Conservation (phyloP, 2,888 invertebrate genomes). For the Drosophila lacicola region DNA sequence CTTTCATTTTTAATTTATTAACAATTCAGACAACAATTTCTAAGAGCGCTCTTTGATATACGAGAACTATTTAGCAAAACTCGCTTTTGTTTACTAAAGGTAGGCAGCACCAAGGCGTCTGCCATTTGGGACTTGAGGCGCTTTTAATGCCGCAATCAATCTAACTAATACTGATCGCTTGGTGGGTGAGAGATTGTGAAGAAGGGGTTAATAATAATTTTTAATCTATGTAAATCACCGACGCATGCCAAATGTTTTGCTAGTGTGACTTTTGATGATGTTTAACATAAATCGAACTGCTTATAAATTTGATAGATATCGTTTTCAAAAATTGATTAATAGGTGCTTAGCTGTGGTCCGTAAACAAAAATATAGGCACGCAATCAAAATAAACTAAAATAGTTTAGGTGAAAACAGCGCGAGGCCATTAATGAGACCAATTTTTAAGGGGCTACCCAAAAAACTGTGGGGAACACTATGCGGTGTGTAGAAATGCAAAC, state of each 20-base stretch:
- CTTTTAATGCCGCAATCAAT: slow-evolving; percentile 57
- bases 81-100: slow-evolving; percentile 12
- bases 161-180: slow-evolving; percentile 34
- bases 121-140: slow-evolving; percentile 38
- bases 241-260: slow-evolving; percentile 74
- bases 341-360: slow-evolving; percentile 46
- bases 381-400: slow-evolving; percentile 42
- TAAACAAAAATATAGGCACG: slow-evolving; percentile 39
- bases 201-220: slow-evolving; percentile 40
- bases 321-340: slow-evolving; percentile 71
- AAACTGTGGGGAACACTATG: neutral
- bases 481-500: slow-evolving; percentile 58
- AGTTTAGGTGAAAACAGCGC: slow-evolving; percentile 73
- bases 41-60: slow-evolving; percentile 23
- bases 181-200: neutral
- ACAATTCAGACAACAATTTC: slow-evolving; percentile 5
- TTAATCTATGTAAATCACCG: slow-evolving; percentile 68
- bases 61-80: slow-evolving; percentile 32
- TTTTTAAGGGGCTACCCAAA: slow-evolving; percentile 24
- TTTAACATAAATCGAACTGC: slow-evolving; percentile 78
- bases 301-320: slow-evolving; percentile 77
- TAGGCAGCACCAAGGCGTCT: slow-evolving; percentile 23
- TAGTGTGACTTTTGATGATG: slow-evolving; percentile 77
- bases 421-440: slow-evolving; percentile 69
- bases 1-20: slow-evolving; percentile 21